phyloP scores from a whole-genome alignment of 2,113 vertebrate genomes.

The Oreocharis arfaki region DNA sequence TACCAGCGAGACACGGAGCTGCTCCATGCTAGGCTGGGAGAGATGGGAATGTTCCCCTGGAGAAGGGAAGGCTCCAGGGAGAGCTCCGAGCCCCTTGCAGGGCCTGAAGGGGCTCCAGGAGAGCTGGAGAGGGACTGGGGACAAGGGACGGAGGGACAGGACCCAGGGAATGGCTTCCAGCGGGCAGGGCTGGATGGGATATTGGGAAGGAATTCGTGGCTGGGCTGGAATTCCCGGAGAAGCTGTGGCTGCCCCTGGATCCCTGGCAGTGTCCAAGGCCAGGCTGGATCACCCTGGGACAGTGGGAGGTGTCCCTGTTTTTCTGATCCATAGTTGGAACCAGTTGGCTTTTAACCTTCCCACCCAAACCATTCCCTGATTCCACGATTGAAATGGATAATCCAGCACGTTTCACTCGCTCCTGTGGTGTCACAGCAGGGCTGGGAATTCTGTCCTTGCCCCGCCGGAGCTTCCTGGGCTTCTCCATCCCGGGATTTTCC shows the following conservation, averaged over 20 bases:
- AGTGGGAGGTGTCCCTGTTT: accelerated
- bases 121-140: background rate
- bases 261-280: background rate
- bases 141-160: background rate
- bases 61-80: background rate
- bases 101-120: background rate
- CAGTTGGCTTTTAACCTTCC: background rate
- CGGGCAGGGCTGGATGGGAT: accelerated
- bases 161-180: background rate
- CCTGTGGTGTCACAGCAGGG: background rate
- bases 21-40: background rate
- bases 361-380: background rate
- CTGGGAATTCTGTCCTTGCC: background rate
- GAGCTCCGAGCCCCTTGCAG: background rate
- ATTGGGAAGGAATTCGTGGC: background rate
- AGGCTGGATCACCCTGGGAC: accelerated
- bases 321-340: background rate
- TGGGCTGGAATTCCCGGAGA: background rate
- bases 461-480: background rate
- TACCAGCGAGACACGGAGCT: accelerated
- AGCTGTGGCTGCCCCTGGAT: background rate
- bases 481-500: background rate
- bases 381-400: background rate
- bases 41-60: background rate
- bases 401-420: background rate